Percentiles rank a stretch among this genome's conserved stretches.
phyloP scores from a whole-genome alignment of 2,888 invertebrate species.

The Osmoderma eremita region DNA sequence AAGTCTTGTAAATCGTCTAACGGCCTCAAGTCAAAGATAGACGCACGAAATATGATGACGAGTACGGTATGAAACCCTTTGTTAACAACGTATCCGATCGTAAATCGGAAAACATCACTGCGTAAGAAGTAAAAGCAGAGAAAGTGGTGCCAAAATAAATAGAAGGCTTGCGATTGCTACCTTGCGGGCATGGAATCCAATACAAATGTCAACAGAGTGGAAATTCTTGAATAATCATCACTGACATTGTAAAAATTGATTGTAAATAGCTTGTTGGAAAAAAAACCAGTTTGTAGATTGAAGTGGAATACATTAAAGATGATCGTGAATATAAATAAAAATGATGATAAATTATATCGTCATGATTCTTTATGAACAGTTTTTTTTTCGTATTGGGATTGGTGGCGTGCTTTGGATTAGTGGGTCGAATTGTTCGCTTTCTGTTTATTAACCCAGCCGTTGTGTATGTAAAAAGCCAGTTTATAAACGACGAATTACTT shows the following conservation, averaged over 20 bases:
- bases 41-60: too few species aligned
- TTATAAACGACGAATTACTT: slow-evolving; percentile 8
- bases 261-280: background rate
- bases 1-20: too few species aligned
- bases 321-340: too few species aligned
- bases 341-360: too few species aligned
- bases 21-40: too few species aligned
- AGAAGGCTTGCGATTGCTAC: slow-evolving; percentile 16
- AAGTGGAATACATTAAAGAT: background rate
- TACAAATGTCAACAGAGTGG: slow-evolving; percentile 7
- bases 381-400: too few species aligned
- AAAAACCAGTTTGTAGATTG: slow-evolving; percentile 26
- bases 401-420: background rate
- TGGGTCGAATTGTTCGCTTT: slow-evolving; percentile 20
- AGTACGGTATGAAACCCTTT: background rate
- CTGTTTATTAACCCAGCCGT: slow-evolving; percentile 4
- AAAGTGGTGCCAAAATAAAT: slow-evolving; percentile 35
- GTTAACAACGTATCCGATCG: background rate
- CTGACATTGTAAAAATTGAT: background rate
- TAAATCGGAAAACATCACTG: slow-evolving; percentile 30
- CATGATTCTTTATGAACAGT: too few species aligned
- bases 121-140: slow-evolving; percentile 34
- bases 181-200: slow-evolving; percentile 13
- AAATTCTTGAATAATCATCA: slow-evolving; percentile 24
- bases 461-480: background rate